These are phyloP conservation scores for Lathamus discolor DNA, from an alignment of 2,113 vertebrate species.

Conservation along the genomic window DNA sequence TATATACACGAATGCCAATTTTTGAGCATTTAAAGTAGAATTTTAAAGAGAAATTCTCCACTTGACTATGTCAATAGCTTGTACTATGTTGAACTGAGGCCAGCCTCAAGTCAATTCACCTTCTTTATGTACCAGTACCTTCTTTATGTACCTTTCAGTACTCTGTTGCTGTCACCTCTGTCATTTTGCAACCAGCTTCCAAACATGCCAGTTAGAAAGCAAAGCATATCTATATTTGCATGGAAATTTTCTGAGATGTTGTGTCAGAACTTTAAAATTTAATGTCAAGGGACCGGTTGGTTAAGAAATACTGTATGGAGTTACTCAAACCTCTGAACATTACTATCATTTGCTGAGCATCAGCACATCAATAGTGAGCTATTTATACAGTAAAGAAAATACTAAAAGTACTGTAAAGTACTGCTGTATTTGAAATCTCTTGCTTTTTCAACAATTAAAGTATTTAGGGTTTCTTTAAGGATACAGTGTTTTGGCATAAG, in stretches of 20 bases:
- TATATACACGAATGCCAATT: not conserved
- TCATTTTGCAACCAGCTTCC: not conserved
- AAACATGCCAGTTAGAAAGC: not conserved
- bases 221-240: not conserved
- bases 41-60: not conserved
- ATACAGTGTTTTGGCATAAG: not conserved
- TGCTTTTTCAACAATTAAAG: not conserved
- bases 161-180: not conserved
- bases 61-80: not conserved
- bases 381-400: not conserved
- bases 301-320: not conserved
- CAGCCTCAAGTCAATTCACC: not conserved
- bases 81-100: not conserved
- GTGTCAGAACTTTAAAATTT: not conserved
- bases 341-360: not conserved
- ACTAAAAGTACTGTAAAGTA: not conserved
- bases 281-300: not conserved
- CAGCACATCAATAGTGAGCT: not conserved
- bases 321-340: not conserved
- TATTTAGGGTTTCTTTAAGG: not conserved
- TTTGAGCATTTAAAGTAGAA: not conserved
- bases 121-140: not conserved
- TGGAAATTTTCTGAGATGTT: not conserved
- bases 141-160: not conserved
- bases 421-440: not conserved